Evolutionary conservation across 2,888 invertebrate genomes (phyloP), one percentile per base, ranked within the genome.

Genomic region (Seladonia tumulorum): DNA sequence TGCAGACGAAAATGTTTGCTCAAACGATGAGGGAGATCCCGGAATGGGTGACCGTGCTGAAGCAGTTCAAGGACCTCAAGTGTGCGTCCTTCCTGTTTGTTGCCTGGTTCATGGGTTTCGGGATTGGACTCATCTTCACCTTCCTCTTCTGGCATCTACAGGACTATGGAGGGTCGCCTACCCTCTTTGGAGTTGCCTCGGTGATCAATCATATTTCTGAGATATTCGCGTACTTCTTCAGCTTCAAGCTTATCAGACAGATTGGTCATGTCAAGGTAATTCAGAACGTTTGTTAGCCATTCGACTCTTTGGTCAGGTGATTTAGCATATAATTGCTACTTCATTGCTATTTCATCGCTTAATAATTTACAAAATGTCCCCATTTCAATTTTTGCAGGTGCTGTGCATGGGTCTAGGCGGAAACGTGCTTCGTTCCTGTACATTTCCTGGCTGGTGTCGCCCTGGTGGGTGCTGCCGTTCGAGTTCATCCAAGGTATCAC

Each of bases 41-140:
- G 10, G 98, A 99, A 95, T 99, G 99, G 99, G 96, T 99, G 92
- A 97, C 98, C 1, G 99, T 99, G 78, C 95, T 99, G 91, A 97
- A 97, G 87, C 98, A 99, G 94, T 98, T 99, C 95, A 98, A 98
- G 93, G 98, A 98, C 94, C 95, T 98, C 80, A 98, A 98, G 95
- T 98, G 99, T 89, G 98, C 97, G 22, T 98, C 98, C 1, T 98
- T 99, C 95, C 96, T 99, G 75, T 98, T 99, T 95, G 98, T 99
- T 53, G 98, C 99, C 75, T 99, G 99, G 99, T 99, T 98, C 95
- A 99, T 99, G 99, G 99, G 99, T 80, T 99, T 99, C 94, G 99
- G 99, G 79, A 99, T 99, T 93, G 99, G 99, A 0, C 96, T 99
- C 91, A 99, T 99, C 92, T 99, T 99, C 96, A 99, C 99, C 5